Conservation (phyloP, 2,113 vertebrate species). For the Hippocampus comes region DNA sequence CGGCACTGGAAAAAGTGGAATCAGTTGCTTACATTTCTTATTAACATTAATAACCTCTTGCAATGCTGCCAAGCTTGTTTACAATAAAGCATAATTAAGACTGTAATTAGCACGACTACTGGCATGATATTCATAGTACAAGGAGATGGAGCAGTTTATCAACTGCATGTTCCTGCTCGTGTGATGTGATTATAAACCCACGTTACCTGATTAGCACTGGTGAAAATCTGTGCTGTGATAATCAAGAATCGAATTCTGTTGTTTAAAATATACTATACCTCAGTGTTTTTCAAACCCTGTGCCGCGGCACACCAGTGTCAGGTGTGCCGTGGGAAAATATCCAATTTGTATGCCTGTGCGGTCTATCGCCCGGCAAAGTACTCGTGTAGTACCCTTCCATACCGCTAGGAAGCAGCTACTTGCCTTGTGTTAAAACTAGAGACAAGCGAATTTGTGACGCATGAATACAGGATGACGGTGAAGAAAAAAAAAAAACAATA, state of each 20-base stretch:
- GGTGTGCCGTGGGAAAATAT: too few species aligned
- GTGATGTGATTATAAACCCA: background rate
- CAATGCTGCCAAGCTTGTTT: background rate
- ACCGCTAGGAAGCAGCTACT: too few species aligned
- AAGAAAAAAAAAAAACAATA: too few species aligned
- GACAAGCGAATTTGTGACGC: too few species aligned
- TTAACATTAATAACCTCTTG: conserved; percentile 10
- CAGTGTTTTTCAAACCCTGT: too few species aligned
- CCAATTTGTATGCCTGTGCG: too few species aligned
- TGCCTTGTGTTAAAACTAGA: too few species aligned
- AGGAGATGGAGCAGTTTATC: background rate
- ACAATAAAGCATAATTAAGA: background rate
- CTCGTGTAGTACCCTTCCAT: too few species aligned
- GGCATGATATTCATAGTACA: conserved; percentile 40
- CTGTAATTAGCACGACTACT: background rate
- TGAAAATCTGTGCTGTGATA: background rate
- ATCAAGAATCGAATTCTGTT: background rate
- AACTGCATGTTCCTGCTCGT: background rate
- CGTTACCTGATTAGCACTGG: background rate
- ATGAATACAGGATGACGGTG: too few species aligned
- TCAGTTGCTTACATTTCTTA: conserved; percentile 49
- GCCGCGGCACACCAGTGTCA: too few species aligned
- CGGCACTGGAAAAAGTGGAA: conserved; percentile 46
- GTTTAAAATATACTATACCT: background rate
- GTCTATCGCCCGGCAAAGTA: too few species aligned